Base-by-base conservation (phyloP, 2,113 vertebrate species). In the Entomyzon cyanotis region DNA sequence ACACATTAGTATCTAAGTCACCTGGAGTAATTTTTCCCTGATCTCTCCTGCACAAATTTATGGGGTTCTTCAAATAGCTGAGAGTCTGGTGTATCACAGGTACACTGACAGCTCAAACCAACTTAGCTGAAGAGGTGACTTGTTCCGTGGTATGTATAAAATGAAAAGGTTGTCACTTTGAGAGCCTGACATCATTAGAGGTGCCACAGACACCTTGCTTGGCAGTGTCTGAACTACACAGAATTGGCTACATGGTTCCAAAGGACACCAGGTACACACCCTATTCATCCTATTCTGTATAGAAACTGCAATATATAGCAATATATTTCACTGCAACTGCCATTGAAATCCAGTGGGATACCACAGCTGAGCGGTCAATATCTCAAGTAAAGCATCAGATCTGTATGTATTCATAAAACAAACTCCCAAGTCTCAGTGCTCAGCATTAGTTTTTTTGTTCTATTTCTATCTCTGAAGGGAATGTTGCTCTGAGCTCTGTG, bases 361-460 rank as follows among this genome's bases (percentile, higher is more conserved):
- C 30, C 74, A 28, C 4, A 12, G 62, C 22, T 80, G 25, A 18
- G 28, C 0, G 0, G 6, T n/a, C 91, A 55, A 0, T 5, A 44
- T 30, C 70, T 75, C 44, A 42, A 63, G 16, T 7, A 19, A 58
- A 87, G 42, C 17, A 73, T 37, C 23, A 41, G 70, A 44, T 35
- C 56, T n/a, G 0, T 17, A 42, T 27, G 15, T 5, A 25, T 23
- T 5, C 23, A 9, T 37, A 20, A 82, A 64, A 60, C 4, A 1
- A 76, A 82, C 28, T 24, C 39, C 23, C 5, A 62, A 35, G 30
- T 3, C 62, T 69, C 12, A 27, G 37, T 44, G 30, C 53, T 69
- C n/a, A 37, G 70, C 58, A 1, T 16, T 21, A 79, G 33, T 24
- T 4, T 42, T 82, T 65, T 2, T 1, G 22, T 31, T 56, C 24